These are phyloP conservation scores for Drosophila trapezifrons DNA, from an alignment of 1,140 invertebrate species.

Conservation along the genomic window DNA sequence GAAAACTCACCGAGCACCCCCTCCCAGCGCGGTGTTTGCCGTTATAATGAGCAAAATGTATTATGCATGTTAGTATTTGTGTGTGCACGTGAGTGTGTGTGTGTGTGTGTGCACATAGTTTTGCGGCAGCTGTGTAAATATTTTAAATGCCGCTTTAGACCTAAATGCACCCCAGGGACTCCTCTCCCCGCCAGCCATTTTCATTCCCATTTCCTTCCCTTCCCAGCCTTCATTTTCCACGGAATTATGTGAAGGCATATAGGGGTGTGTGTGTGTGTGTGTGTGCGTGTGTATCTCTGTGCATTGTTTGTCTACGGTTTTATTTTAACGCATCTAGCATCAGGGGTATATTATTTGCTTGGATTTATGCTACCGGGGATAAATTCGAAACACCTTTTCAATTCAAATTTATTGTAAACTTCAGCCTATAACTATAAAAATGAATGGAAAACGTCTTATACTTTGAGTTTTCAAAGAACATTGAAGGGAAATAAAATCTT, in stretches of 20 bases:
- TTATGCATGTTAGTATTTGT: slow-evolving; percentile 50
- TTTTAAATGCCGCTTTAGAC: slow-evolving; percentile 71
- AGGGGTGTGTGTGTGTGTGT: not conserved
- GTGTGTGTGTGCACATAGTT: slow-evolving; percentile 57
- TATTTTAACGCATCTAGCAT: not conserved
- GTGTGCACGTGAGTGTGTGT: slow-evolving; percentile 6
- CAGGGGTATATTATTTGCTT: not conserved
- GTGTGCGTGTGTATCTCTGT: slow-evolving; percentile 4
- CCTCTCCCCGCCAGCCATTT: slow-evolving; percentile 11
- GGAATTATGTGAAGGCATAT: slow-evolving; percentile 18
- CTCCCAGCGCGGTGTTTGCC: slow-evolving; percentile 49
- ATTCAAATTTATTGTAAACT: not conserved
- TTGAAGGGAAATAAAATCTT: not conserved
- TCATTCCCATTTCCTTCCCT: slow-evolving; percentile 8
- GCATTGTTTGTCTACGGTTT: slow-evolving; percentile 17
- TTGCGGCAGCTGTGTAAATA: slow-evolving; percentile 72
- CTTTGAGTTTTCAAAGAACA: not conserved
- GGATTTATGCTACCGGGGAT: not conserved
- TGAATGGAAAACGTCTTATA: not conserved
- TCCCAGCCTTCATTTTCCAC: not conserved
- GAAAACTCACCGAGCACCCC: not conserved
- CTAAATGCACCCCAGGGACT: slow-evolving; percentile 60
- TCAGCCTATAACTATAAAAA: slow-evolving; percentile 2
- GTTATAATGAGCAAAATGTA: slow-evolving; percentile 73
- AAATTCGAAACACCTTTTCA: not conserved